Evolutionary conservation across 1,140 invertebrate species (phyloP).

Genomic region (Aphelenchoides avenae): DNA sequence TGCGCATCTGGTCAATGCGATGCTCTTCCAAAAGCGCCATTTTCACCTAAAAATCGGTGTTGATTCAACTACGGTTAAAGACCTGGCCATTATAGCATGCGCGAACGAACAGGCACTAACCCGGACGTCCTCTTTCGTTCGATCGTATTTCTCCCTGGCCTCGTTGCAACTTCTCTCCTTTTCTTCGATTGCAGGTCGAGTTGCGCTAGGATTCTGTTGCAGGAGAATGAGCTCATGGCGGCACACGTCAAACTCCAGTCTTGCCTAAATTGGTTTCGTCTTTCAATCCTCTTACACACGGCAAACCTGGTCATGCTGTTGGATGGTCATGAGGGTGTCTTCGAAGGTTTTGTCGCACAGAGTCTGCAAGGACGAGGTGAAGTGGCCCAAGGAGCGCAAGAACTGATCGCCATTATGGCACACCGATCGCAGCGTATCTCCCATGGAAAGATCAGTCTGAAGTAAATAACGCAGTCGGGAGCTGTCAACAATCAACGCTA

Average conservation of each 20-base stretch:
- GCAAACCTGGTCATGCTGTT: constrained; percentile 19
- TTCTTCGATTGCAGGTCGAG: constrained; percentile 2
- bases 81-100: neutral
- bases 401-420: constrained; percentile 10
- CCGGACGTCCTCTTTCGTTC: constrained; percentile 20
- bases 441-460: too few species aligned
- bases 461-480: neutral
- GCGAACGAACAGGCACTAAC: neutral
- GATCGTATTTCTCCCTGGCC: constrained; percentile 15
- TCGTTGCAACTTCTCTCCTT: constrained; percentile 2
- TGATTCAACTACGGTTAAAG: constrained; percentile 7
- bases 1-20: constrained; percentile 14
- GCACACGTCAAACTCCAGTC: constrained; percentile 16
- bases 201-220: constrained; percentile 6
- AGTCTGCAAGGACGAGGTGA: constrained; percentile 27
- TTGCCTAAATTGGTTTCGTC: constrained; percentile 1
- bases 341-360: constrained; percentile 18
- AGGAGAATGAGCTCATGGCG: constrained; percentile 13
- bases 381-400: neutral
- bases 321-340: constrained; percentile 13
- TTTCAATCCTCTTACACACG: constrained; percentile 1
- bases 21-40: constrained; percentile 24
- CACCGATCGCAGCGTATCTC: neutral
- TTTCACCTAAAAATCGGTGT: constrained; percentile 15
- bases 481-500: constrained; percentile 14